A percentile compares a stretch with the other conserved stretches of the same genome.
Evolutionary conservation across 2,113 vertebrate genomes (phyloP).

Genomic region (Cyphomyrus discorhynchus): DNA sequence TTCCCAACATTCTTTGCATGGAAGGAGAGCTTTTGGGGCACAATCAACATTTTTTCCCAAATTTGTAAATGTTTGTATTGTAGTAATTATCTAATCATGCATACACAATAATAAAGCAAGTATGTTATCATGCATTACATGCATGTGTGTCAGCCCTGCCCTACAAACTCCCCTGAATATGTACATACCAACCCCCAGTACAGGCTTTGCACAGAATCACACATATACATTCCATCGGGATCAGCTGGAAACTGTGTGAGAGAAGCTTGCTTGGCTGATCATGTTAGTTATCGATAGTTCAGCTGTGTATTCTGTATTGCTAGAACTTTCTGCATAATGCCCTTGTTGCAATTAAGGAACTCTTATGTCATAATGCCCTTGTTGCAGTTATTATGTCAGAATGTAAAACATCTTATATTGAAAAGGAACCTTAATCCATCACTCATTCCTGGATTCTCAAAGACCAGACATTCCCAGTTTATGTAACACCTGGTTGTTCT

Average conservation of each 20-base stretch:
- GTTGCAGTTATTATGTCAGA: slow-evolving; percentile 6
- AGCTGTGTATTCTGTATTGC: slow-evolving; percentile 11
- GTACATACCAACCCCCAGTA: slow-evolving; percentile 45
- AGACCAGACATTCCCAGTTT: background rate
- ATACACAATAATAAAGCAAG: slow-evolving; percentile 48
- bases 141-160: slow-evolving; percentile 53
- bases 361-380: slow-evolving; percentile 6
- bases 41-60: slow-evolving; percentile 46
- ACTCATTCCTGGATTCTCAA: background rate
- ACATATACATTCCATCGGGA: slow-evolving; percentile 8
- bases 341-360: slow-evolving; percentile 25
- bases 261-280: slow-evolving; percentile 12
- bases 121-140: slow-evolving; percentile 56
- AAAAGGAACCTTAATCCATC: background rate
- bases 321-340: slow-evolving; percentile 9
- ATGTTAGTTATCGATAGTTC: background rate
- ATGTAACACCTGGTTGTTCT: slow-evolving; percentile 16
- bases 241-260: slow-evolving; percentile 1
- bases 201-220: slow-evolving; percentile 14
- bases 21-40: slow-evolving; percentile 48
- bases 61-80: slow-evolving; percentile 67
- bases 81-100: slow-evolving; percentile 59
- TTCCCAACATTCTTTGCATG: slow-evolving; percentile 55
- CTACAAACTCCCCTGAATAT: slow-evolving; percentile 37
- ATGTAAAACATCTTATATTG: slow-evolving; percentile 21